phyloP scores from a whole-genome alignment of 2,888 invertebrate species.

The Sesamia inferens region DNA sequence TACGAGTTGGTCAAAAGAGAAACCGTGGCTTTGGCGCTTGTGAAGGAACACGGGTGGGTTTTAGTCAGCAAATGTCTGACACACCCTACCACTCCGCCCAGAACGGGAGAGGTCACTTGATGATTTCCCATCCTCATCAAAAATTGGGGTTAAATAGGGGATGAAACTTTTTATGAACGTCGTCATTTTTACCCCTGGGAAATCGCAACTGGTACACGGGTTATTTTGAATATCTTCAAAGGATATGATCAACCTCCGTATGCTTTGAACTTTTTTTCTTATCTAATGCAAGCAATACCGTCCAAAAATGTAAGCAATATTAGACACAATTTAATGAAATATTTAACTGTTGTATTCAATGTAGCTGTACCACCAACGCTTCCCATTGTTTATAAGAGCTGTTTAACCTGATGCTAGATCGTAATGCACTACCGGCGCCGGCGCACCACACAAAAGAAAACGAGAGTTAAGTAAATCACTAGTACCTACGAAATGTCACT shows the following conservation, averaged over 20 bases:
- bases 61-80: too few relatives aligned
- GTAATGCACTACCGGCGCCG: constrained; percentile 20
- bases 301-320: background rate
- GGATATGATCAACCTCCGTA: background rate
- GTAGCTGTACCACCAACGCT: constrained; percentile 27
- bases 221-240: background rate
- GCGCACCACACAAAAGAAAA: constrained; percentile 35
- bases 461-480: constrained; percentile 42
- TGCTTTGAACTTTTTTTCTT: background rate
- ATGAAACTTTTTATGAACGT: too few relatives aligned
- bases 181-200: background rate
- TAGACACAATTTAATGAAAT: constrained; percentile 8
- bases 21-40: too few relatives aligned
- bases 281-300: background rate
- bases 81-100: too few relatives aligned
- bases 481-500: constrained; percentile 23
- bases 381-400: constrained; percentile 39
- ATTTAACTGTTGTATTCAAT: constrained; percentile 19
- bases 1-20: too few relatives aligned
- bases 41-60: too few relatives aligned
- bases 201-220: background rate
- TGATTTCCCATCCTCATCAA: too few relatives aligned
- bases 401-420: constrained; percentile 40
- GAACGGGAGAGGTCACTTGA: too few relatives aligned
- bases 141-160: too few relatives aligned